These are phyloP conservation scores for Sinhomidia bicolor DNA, from an alignment of 2,888 invertebrate genomes.

Conservation along the genomic window DNA sequence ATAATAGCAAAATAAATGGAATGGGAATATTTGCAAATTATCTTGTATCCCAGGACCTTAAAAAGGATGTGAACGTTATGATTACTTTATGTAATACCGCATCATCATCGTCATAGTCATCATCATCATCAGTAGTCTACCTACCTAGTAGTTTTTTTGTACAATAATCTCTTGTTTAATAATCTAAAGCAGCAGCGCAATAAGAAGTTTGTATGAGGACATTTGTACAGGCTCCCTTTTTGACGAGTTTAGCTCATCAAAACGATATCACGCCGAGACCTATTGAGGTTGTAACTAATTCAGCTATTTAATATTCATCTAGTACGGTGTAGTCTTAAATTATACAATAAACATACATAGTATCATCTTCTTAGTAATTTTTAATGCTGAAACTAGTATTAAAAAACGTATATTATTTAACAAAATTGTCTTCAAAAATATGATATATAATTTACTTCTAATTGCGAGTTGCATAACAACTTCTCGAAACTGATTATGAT, in stretches of 20 bases:
- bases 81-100: conserved; percentile 18
- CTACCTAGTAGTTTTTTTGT: too few relatives aligned
- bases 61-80: conserved; percentile 56
- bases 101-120: too few relatives aligned
- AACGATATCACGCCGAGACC: background rate
- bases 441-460: too few relatives aligned
- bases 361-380: background rate
- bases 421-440: conserved; percentile 1
- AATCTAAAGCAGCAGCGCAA: too few relatives aligned
- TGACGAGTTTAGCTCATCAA: background rate
- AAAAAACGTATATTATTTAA: background rate
- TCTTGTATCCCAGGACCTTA: conserved; percentile 57
- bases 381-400: background rate
- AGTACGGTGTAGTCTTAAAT: background rate
- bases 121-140: too few relatives aligned
- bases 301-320: background rate
- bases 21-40: conserved; percentile 52
- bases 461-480: too few relatives aligned
- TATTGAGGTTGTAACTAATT: conserved; percentile 35
- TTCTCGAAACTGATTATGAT: too few relatives aligned
- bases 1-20: conserved; percentile 27
- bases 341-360: too few relatives aligned
- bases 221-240: background rate
- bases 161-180: too few relatives aligned
- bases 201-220: background rate